These are phyloP conservation scores for Plectrocnemia conspersa DNA, from an alignment of 1,140 invertebrate species.

Conservation along the genomic window DNA sequence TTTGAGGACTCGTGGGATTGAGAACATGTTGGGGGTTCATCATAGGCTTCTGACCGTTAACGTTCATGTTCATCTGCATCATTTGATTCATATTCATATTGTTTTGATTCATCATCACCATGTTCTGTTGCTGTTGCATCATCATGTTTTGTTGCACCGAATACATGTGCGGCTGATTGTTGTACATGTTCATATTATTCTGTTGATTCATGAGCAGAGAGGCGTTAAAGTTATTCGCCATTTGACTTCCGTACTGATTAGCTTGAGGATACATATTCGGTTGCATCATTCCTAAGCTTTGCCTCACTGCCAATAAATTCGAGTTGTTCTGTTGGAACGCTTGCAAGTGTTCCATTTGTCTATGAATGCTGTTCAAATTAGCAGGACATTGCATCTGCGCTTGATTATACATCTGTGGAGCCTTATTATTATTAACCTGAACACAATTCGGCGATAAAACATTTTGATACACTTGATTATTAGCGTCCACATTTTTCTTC, in stretches of 20 bases:
- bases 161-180: conserved; percentile 9
- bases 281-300: no score
- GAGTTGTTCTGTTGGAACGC: no score
- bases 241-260: background rate
- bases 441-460: background rate
- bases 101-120: conserved; percentile 14
- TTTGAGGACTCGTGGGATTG: conserved; percentile 48
- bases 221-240: conserved; percentile 1
- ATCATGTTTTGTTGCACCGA: conserved; percentile 18
- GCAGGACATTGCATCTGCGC: no score
- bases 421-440: no score
- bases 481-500: conserved; percentile 10
- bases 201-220: conserved; percentile 23
- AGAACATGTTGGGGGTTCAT: conserved; percentile 48
- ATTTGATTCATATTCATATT: conserved; percentile 40
- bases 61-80: conserved; percentile 37
- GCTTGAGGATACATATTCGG: conserved; percentile 1
- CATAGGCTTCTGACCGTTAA: conserved; percentile 30
- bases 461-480: conserved; percentile 11
- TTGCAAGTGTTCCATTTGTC: no score
- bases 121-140: conserved; percentile 21
- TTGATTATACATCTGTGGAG: no score
- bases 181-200: conserved; percentile 16
- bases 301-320: no score
- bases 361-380: no score